phyloP scores from a whole-genome alignment of 2,888 invertebrate genomes.

The Xanthia togata region DNA sequence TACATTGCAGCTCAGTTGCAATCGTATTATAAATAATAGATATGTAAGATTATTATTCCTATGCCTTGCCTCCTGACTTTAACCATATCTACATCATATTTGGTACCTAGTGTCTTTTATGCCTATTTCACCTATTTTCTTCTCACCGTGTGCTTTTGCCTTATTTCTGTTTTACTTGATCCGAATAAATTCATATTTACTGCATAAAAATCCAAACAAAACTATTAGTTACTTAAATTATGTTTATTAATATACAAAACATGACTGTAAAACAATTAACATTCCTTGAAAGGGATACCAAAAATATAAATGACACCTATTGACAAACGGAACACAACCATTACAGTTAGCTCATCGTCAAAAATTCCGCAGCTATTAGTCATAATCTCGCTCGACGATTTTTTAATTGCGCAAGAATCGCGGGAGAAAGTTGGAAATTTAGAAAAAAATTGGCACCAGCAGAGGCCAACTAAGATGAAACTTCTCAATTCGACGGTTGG shows the following conservation, averaged over 20 bases:
- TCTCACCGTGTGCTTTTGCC: not conserved
- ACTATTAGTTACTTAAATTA: not conserved
- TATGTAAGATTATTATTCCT: not conserved
- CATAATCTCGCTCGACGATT: slow-evolving; percentile 77
- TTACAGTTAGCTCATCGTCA: slow-evolving; percentile 73
- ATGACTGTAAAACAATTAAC: slow-evolving; percentile 11
- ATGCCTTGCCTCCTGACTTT: not conserved
- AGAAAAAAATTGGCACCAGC: slow-evolving; percentile 71
- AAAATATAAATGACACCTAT: slow-evolving; percentile 58
- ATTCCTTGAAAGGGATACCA: slow-evolving; percentile 56
- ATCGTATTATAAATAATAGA: too few species aligned
- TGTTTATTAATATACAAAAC: slow-evolving; percentile 41
- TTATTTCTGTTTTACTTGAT: not conserved
- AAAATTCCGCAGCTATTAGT: slow-evolving; percentile 77
- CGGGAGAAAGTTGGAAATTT: slow-evolving; percentile 76
- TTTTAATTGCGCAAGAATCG: slow-evolving; percentile 80
- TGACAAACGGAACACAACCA: slow-evolving; percentile 57
- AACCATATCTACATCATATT: not conserved
- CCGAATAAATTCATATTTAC: not conserved
- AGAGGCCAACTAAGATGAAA: slow-evolving; percentile 78
- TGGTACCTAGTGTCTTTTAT: not conserved
- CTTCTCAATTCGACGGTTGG: slow-evolving; percentile 70
- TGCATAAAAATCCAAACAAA: slow-evolving; percentile 14
- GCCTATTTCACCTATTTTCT: not conserved
- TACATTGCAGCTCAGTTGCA: not conserved